Conservation (phyloP, 2,797 vertebrate genomes). For the Sebastes umbrosus region DNA sequence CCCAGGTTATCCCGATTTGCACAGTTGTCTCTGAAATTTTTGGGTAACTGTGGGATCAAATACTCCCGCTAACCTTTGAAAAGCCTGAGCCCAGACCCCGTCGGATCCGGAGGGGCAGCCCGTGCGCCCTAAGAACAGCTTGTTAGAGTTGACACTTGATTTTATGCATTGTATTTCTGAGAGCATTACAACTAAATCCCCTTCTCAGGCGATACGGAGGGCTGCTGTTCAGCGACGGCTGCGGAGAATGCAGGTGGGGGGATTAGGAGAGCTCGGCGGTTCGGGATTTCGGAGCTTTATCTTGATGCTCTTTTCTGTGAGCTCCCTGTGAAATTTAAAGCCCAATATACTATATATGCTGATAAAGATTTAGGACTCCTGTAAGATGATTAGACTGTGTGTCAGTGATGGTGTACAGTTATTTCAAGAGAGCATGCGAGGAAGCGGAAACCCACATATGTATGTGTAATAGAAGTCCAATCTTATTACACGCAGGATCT, state of each 20-base stretch:
- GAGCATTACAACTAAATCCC: constrained; percentile 72
- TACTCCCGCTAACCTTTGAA: constrained; percentile 41
- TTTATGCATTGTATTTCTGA: constrained; percentile 73
- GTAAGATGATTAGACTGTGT: constrained; percentile 58
- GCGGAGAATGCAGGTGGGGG: constrained; percentile 67
- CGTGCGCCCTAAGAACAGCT: constrained; percentile 59
- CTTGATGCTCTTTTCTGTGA: constrained; percentile 61
- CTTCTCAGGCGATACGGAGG: constrained; percentile 52
- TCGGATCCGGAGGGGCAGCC: constrained; percentile 9
- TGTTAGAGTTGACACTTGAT: constrained; percentile 76
- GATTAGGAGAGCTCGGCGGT: constrained; percentile 56
- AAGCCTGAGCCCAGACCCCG: background rate
- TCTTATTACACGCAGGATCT: background rate
- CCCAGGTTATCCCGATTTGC: constrained; percentile 68
- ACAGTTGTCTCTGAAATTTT: constrained; percentile 67
- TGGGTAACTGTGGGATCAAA: constrained; percentile 60
- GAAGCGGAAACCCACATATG: background rate
- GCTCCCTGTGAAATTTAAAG: constrained; percentile 54
- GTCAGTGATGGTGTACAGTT: constrained; percentile 4
- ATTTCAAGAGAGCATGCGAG: constrained; percentile 10
- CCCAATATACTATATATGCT: constrained; percentile 39
- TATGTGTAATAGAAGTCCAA: background rate
- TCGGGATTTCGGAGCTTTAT: constrained; percentile 66
- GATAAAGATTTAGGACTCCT: constrained; percentile 56
- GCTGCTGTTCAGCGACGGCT: constrained; percentile 47